phyloP scores from a whole-genome alignment of 2,797 vertebrate genomes.

The Scyliorhinus canicula region DNA sequence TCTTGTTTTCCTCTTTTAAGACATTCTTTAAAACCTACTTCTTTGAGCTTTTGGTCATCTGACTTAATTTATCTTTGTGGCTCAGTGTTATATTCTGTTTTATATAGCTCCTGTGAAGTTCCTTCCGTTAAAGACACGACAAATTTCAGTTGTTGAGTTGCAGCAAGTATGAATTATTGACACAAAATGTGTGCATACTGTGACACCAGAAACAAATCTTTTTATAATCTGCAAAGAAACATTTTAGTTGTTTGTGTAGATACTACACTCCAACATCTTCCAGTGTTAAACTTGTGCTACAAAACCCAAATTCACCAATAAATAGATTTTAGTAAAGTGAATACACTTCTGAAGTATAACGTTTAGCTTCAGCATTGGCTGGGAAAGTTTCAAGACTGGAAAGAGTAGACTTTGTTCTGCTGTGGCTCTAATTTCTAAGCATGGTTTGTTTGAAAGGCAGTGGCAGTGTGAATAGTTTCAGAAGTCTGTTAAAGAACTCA shows the following conservation, averaged over 20 bases:
- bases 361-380: too few relatives aligned
- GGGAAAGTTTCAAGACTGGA: background rate
- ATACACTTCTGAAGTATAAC: background rate
- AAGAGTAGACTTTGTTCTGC: background rate
- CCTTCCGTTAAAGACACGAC: background rate
- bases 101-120: background rate
- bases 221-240: background rate
- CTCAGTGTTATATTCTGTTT: background rate
- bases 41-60: background rate
- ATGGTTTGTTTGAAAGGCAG: background rate
- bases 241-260: background rate
- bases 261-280: background rate
- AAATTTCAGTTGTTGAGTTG: background rate
- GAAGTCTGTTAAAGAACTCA: background rate
- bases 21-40: background rate
- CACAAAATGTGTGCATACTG: background rate
- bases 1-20: background rate
- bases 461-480: background rate
- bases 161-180: background rate
- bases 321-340: background rate
- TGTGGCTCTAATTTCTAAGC: background rate
- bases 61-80: background rate
- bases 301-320: background rate
- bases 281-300: background rate
- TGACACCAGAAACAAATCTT: background rate